phyloP scores from a whole-genome alignment of 2,113 vertebrate genomes.

The Atlantisia rogersi region DNA sequence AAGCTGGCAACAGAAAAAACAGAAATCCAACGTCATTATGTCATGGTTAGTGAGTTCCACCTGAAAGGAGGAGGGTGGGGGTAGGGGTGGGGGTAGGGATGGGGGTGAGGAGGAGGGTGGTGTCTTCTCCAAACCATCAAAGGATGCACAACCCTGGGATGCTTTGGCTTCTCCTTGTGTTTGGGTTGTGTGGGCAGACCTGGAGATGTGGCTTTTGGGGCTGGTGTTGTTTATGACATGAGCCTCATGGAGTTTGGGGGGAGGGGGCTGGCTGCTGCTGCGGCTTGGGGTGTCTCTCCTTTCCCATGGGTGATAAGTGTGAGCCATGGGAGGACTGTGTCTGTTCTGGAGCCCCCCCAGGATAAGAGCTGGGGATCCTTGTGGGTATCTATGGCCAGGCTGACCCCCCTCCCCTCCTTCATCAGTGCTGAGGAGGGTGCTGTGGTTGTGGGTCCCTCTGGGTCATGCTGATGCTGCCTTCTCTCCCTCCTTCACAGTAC shows the following conservation, averaged over 20 bases:
- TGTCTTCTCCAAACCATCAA: neutral
- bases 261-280: neutral
- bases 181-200: neutral
- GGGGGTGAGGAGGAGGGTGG: neutral
- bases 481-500: constrained; percentile 64
- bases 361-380: neutral
- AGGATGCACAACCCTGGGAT: neutral
- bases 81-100: neutral
- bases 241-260: neutral
- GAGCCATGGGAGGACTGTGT: neutral
- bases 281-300: accelerated
- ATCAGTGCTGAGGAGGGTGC: accelerated
- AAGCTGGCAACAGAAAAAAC: constrained; percentile 94
- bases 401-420: neutral
- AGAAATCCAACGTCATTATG: constrained; percentile 93
- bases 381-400: neutral
- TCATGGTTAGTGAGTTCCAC: constrained; percentile 85
- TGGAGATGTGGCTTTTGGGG: neutral
- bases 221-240: neutral
- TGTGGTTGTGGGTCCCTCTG: neutral
- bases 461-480: neutral
- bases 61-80: neutral
- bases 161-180: neutral
- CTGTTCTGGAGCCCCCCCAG: neutral
- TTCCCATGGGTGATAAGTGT: accelerated